phyloP scores from a whole-genome alignment of 1,140 invertebrate species.

The Bombus fervidus region DNA sequence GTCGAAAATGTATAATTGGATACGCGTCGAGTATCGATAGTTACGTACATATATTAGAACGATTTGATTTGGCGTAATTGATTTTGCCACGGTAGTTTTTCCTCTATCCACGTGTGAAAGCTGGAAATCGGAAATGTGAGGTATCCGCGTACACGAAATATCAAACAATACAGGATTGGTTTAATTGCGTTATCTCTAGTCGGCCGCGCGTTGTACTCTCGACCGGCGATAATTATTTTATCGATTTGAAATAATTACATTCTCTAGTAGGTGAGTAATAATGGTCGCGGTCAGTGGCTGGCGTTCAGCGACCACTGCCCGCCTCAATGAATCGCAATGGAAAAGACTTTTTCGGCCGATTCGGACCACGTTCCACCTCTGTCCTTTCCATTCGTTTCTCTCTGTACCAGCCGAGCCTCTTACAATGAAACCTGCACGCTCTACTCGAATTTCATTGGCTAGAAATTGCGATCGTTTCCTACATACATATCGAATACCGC shows the following conservation, averaged over 20 bases:
- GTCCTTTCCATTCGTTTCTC: too few relatives aligned
- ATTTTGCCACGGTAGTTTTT: background rate
- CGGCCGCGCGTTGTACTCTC: slow-evolving; percentile 32
- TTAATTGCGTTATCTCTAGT: slow-evolving; percentile 65
- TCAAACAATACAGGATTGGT: slow-evolving; percentile 53
- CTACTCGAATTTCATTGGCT: slow-evolving; percentile 55
- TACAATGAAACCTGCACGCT: slow-evolving; percentile 24
- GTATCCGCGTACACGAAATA: slow-evolving; percentile 51
- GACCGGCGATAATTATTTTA: slow-evolving; percentile 59
- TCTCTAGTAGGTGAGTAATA: slow-evolving; percentile 50
- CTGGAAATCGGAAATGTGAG: slow-evolving; percentile 36
- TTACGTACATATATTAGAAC: background rate
- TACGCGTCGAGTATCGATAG: background rate
- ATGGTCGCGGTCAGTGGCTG: background rate
- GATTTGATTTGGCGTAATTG: background rate
- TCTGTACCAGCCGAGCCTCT: background rate
- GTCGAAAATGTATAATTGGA: background rate
- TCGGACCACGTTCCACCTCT: too few relatives aligned
- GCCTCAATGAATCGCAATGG: slow-evolving; percentile 45
- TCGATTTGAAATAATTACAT: slow-evolving; percentile 69
- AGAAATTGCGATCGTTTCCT: slow-evolving; percentile 65
- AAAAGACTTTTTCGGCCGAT: slow-evolving; percentile 32
- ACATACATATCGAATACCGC: slow-evolving; percentile 60
- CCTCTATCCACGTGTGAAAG: background rate
- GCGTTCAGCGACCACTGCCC: background rate